A percentile compares a stretch with the other conserved stretches of the same genome.
phyloP scores from a whole-genome alignment of 2,888 invertebrate species.

The Seira sanloemensis region DNA sequence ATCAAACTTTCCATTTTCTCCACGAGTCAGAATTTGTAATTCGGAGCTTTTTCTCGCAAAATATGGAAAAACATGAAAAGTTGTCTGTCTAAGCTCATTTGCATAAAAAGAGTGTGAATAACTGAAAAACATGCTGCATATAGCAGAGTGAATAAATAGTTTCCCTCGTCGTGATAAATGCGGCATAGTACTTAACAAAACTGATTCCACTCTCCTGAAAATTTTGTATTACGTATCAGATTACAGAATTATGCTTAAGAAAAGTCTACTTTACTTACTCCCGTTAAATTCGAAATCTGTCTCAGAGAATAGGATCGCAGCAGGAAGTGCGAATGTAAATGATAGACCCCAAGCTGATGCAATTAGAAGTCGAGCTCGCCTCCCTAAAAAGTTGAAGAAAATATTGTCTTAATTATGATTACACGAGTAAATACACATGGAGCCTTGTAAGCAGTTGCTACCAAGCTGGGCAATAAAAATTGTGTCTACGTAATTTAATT shows the following conservation, averaged over 20 bases:
- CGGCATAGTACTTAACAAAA: no score
- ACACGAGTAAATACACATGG: no score
- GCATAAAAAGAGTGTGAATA: neutral
- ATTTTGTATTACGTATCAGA: neutral
- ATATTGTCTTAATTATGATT: no score
- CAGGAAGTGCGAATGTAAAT: conserved; percentile 87
- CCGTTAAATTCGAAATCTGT: conserved; percentile 76
- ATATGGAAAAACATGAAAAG: neutral
- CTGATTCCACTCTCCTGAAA: neutral
- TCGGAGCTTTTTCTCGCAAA: neutral
- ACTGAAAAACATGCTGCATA: neutral
- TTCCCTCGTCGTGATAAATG: neutral
- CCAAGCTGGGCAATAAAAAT: no score
- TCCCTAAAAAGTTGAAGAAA: conserved; percentile 84
- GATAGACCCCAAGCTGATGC: conserved; percentile 89
- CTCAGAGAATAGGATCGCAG: conserved; percentile 85
- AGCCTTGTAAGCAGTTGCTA: no score
- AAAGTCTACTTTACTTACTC: conserved; percentile 31
- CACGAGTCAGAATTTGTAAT: neutral
- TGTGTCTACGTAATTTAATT: no score
- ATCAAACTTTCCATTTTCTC: neutral
- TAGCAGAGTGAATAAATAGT: no score
- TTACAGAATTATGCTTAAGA: neutral
- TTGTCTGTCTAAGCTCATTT: neutral
- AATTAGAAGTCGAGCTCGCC: conserved; percentile 87